These are phyloP conservation scores for Mormyrus lacerda DNA, from an alignment of 2,113 vertebrate genomes.

Conservation along the genomic window DNA sequence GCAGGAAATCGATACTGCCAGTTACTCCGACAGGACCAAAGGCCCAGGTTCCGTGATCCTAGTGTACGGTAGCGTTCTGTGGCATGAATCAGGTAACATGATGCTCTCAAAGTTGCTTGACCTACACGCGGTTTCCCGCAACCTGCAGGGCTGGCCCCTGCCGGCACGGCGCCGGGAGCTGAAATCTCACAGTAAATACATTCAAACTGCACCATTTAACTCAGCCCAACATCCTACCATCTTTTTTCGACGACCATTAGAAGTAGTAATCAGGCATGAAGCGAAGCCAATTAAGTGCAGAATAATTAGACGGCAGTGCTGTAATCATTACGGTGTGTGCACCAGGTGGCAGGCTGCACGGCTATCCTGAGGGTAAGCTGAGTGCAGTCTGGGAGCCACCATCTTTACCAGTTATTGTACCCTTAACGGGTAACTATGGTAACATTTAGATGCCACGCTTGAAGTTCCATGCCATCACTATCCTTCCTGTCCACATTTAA, in stretches of 20 bases:
- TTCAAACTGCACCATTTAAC: not conserved
- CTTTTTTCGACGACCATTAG: conserved; percentile 44
- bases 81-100: not conserved
- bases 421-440: conserved; percentile 8
- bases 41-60: not conserved
- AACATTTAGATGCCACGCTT: not conserved
- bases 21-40: not conserved
- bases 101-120: not conserved
- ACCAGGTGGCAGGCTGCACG: not conserved
- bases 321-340: not conserved
- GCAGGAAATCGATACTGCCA: not conserved
- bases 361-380: not conserved
- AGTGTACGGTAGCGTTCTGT: not conserved
- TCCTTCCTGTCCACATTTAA: not conserved
- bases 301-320: conserved; percentile 39
- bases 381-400: not conserved
- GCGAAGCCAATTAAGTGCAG: conserved; percentile 48
- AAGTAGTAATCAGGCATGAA: conserved; percentile 55
- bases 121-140: not conserved
- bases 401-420: not conserved
- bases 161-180: not conserved
- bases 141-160: no score
- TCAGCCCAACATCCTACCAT: conserved; percentile 8
- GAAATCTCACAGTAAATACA: not conserved
- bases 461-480: not conserved